These are phyloP conservation scores for Lates japonicus DNA, from an alignment of 2,797 vertebrate genomes.

Conservation along the genomic window DNA sequence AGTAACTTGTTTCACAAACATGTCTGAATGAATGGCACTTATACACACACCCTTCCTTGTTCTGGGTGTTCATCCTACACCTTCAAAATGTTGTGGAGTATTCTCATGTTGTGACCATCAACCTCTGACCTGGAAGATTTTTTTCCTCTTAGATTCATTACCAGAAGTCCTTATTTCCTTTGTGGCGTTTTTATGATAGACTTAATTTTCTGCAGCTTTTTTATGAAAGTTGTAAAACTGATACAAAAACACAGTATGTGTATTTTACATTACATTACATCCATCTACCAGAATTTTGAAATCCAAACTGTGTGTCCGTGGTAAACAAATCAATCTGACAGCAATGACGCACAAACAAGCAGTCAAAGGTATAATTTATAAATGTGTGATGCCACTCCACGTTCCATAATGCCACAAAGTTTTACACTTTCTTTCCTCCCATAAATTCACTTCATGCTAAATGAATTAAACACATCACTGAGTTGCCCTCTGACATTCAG, in stretches of 20 bases:
- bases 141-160: neutral
- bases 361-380: neutral
- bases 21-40: slow-evolving; percentile 8
- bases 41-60: neutral
- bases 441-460: neutral
- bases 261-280: neutral
- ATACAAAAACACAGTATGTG: neutral
- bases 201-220: slow-evolving; percentile 3
- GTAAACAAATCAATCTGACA: neutral
- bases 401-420: neutral
- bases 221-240: neutral
- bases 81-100: slow-evolving; percentile 1
- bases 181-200: neutral
- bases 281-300: neutral
- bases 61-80: neutral
- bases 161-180: neutral
- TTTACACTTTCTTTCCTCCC: neutral
- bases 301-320: neutral
- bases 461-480: neutral
- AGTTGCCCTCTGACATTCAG: neutral
- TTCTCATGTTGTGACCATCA: neutral
- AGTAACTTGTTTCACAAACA: slow-evolving; percentile 14
- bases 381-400: neutral
- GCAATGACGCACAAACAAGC: neutral
- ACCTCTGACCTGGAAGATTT: neutral